Evolutionary conservation across 2,113 vertebrate species (phyloP).

Genomic region (Amphiprion ocellaris): DNA sequence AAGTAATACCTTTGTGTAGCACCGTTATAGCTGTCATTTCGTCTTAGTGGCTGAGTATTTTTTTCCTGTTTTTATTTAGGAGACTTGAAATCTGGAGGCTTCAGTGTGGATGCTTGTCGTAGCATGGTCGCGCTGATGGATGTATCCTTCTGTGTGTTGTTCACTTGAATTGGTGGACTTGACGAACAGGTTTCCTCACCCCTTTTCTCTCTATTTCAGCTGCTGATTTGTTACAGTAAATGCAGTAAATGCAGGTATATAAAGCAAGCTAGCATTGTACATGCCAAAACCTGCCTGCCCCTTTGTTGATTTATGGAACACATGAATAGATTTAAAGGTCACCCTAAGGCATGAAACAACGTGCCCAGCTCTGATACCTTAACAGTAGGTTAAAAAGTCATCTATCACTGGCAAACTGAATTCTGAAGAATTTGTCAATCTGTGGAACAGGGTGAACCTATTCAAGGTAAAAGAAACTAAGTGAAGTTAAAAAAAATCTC

Average conservation of each 20-base stretch:
- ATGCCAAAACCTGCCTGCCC: background rate
- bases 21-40: background rate
- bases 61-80: conserved; percentile 39
- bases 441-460: conserved; percentile 68
- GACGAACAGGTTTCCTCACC: background rate
- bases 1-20: background rate
- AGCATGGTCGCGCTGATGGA: conserved; percentile 85
- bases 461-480: conserved; percentile 69
- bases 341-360: background rate
- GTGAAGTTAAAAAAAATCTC: background rate
- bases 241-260: background rate
- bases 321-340: background rate
- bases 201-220: background rate
- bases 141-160: conserved; percentile 72
- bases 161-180: background rate
- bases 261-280: background rate
- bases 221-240: background rate
- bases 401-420: conserved; percentile 79
- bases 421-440: conserved; percentile 64
- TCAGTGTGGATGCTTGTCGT: conserved; percentile 81
- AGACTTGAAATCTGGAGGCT: conserved; percentile 67
- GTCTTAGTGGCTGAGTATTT: background rate
- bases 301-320: background rate
- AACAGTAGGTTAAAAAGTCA: conserved; percentile 58
- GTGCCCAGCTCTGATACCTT: conserved; percentile 45